These are phyloP conservation scores for Autographa gamma DNA, from an alignment of 2,888 invertebrate species.

Conservation along the genomic window DNA sequence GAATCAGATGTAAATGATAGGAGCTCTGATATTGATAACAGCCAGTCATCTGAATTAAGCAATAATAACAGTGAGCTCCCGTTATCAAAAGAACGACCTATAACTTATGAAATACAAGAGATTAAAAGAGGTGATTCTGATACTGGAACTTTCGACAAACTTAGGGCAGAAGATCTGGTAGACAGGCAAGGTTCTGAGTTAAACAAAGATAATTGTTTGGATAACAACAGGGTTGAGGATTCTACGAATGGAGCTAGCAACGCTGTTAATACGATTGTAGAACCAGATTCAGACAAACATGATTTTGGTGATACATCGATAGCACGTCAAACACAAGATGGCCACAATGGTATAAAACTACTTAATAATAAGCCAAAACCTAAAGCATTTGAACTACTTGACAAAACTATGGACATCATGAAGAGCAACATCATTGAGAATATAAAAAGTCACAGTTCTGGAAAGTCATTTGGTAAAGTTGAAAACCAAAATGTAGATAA, in stretches of 20 bases:
- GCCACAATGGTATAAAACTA: neutral
- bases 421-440: constrained; percentile 62
- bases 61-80: constrained; percentile 9
- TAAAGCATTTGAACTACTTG: constrained; percentile 30
- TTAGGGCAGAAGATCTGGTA: neutral
- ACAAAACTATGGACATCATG: constrained; percentile 54
- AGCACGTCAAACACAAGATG: constrained; percentile 2
- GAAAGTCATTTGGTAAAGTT: constrained; percentile 3
- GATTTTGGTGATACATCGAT: constrained; percentile 25
- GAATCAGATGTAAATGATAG: constrained; percentile 7
- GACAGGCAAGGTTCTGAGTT: constrained; percentile 2
- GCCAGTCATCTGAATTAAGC: constrained; percentile 10
- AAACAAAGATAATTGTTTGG: constrained; percentile 18
- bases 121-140: constrained; percentile 2
- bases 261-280: constrained; percentile 14
- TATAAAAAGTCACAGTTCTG: constrained; percentile 60
- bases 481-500: constrained; percentile 23
- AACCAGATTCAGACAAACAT: constrained; percentile 14
- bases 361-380: constrained; percentile 5
- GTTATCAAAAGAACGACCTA: constrained; percentile 14
- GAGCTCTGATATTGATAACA: neutral
- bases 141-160: constrained; percentile 5
- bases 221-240: constrained; percentile 20
- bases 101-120: constrained; percentile 5
- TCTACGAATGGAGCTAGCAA: constrained; percentile 41